These are phyloP conservation scores for Peucedramus taeniatus DNA, from an alignment of 2,113 vertebrate genomes.

Conservation along the genomic window DNA sequence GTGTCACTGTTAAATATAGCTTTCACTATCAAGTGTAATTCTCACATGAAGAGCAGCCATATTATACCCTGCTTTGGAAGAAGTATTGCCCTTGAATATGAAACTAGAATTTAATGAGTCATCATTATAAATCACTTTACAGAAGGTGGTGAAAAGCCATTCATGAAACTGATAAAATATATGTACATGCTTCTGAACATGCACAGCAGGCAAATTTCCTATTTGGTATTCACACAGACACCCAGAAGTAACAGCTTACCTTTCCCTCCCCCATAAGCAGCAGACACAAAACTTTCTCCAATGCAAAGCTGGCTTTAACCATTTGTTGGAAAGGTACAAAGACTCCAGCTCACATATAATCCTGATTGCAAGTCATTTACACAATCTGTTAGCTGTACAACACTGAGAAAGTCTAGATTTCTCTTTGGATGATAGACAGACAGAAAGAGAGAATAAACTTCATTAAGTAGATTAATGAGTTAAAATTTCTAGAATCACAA, in stretches of 20 bases:
- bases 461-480: neutral
- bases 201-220: neutral
- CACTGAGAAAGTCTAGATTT: neutral
- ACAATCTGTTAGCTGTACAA: neutral
- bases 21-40: neutral
- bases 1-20: neutral
- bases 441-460: neutral
- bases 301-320: neutral
- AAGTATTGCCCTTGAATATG: neutral
- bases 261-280: neutral
- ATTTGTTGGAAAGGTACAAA: neutral
- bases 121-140: constrained; percentile 26
- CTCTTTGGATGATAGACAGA: neutral
- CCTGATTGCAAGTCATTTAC: neutral
- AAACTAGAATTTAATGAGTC: neutral
- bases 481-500: neutral
- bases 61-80: neutral
- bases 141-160: neutral
- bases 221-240: neutral
- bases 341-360: neutral
- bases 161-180: neutral
- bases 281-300: neutral
- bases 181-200: neutral
- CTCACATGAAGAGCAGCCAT: neutral
- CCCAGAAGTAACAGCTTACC: neutral